Evolutionary conservation across 2,797 vertebrate species (phyloP), one percentile per base, ranked within the genome.

Genomic region (Apodemus agrarius): DNA sequence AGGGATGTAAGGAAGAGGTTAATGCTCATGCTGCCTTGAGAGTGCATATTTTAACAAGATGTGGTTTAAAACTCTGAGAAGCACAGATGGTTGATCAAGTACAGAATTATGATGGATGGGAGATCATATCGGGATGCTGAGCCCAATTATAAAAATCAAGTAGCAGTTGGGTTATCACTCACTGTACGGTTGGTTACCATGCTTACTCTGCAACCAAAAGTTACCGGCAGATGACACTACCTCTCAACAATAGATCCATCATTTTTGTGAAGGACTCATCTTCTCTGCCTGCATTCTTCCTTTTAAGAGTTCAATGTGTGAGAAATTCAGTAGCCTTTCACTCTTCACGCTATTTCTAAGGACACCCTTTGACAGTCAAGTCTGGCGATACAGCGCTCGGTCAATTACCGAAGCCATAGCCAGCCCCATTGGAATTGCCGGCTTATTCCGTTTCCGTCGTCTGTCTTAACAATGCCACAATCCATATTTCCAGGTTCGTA

Each of bases 31-130:
- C 91, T 94, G 34, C 82, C 95, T 93, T 72, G 75, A 91, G 65
- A 67, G 52, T 95, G 94, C 91, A 86, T 93, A 95, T 97, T 97
- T 97, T 97, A 94, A 93, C 67, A 96, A 87, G 80, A 93, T 80
- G 76, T 80, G 94, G 89, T 91, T 96, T 95, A 81, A 95, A 97
- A 94, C 89, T 81, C 91, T 7, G 61, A 78, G 88, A 90, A 89
- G 88, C 91, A 86, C 94, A 97, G 97, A 95, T 89, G 90, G 93
- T 37, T 89, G 91, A 91, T 91, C 67, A 96, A 96, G 91, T 76
- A 10, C 80, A 93, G 86, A 85, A 85, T 0, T 63, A 40, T 91
- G 86, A 95, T 86, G 82, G 92, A 67, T 91, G 90, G 90, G 76
- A 87, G 86, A 89, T 94, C 84, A 75, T 46, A 75, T 76, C 24